phyloP scores from a whole-genome alignment of 2,888 invertebrate species.

The Agrotis exclamationis region DNA sequence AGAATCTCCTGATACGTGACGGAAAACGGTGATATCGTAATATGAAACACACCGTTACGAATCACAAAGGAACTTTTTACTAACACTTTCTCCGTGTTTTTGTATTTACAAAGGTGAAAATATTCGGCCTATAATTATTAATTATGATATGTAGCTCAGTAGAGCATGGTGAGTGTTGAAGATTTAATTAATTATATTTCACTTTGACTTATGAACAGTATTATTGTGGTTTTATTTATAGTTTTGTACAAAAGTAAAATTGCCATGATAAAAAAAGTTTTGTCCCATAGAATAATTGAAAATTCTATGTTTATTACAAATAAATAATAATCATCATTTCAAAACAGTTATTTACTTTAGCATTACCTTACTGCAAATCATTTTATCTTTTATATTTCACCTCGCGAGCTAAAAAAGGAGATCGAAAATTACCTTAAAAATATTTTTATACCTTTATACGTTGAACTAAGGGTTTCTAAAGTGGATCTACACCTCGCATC shows the following conservation, averaged over 20 bases:
- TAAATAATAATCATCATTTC: no score
- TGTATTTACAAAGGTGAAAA: constrained; percentile 10
- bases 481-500: constrained; percentile 46
- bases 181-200: background rate
- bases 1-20: constrained; percentile 19
- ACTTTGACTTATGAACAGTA: constrained; percentile 1
- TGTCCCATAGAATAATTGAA: constrained; percentile 25
- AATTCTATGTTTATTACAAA: constrained; percentile 17
- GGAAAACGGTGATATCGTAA: background rate
- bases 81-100: constrained; percentile 38
- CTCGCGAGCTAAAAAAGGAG: constrained; percentile 20
- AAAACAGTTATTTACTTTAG: constrained; percentile 25
- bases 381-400: constrained; percentile 49
- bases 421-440: constrained; percentile 44
- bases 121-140: constrained; percentile 6
- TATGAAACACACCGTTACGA: constrained; percentile 21
- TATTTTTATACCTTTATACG: constrained; percentile 34
- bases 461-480: constrained; percentile 35
- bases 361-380: constrained; percentile 20
- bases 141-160: constrained; percentile 17
- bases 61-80: constrained; percentile 45
- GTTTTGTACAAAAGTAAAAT: constrained; percentile 3
- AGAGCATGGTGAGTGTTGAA: constrained; percentile 24
- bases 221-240: background rate
- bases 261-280: background rate